Base-by-base conservation (phyloP, 2,797 vertebrate species). In the Gobio occitaniae region DNA sequence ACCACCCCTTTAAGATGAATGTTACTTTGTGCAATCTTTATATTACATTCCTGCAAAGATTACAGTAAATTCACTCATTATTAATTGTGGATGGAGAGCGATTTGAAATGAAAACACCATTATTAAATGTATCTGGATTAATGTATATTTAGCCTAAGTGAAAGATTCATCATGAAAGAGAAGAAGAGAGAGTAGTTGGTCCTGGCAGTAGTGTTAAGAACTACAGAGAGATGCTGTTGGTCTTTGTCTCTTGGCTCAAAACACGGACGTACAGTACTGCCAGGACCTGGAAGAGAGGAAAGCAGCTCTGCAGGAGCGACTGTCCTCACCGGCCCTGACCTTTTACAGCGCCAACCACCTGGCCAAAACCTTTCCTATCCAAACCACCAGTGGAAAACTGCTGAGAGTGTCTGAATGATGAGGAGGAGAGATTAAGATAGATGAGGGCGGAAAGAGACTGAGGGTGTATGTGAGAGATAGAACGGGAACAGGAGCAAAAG, bases 341-440 rank as follows among this genome's bases (percentile, higher is more conserved):
- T 84, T 84, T 78, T 78, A 84, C 50, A 61, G 75, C 75, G 78
- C 25, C 52, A 84, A 84, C 75, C 75, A 84, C 74, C 83, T 84
- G 83, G 63, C 75, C 52, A 78, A 78, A 84, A 71, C 83, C 65
- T 70, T 69, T 84, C 50, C 65, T 78, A 13, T 84, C 75, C 75
- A 84, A 84, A 84, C 4, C 83, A 69, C 63, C 74, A 41, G 74
- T 56, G 74, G 32, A 36, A 77, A 77, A 77, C 61, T 36, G 82
- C 82, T 68, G 72, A 68, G 72, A 13, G 74, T 69, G 50, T 59
- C 50, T 78, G 52, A 84, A 78, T 78, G 83, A 78, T 61, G 38
- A 78, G 17, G 25, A 48, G 61, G 66, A 5, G 4, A 78, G 65
- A 70, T 84, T 84, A 70, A 78, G 38, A 78, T 70, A 70, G 65